Conservation (phyloP, 2,113 vertebrate species). For the Promerops cafer region DNA sequence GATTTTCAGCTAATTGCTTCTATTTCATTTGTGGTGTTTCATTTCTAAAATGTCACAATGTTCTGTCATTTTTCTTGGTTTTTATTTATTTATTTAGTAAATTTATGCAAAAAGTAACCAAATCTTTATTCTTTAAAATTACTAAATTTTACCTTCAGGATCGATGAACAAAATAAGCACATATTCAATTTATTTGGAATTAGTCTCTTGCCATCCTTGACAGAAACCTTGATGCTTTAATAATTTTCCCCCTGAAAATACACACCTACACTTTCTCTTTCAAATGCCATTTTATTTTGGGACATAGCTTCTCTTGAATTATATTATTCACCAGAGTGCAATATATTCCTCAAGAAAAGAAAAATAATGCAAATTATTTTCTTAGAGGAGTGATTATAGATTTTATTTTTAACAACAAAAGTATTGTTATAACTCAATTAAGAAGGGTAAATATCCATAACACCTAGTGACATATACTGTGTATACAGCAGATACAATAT, state of each 20-base stretch:
- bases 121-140: not conserved
- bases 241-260: not conserved
- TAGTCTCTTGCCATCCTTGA: not conserved
- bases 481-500: not conserved
- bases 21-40: not conserved
- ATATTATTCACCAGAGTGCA: not conserved
- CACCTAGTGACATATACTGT: rapidly evolving
- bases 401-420: not conserved
- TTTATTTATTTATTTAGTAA: not conserved
- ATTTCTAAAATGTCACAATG: not conserved
- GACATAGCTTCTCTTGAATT: not conserved
- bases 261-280: not conserved
- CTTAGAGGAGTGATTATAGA: not conserved
- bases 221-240: not conserved
- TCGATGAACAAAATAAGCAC: rapidly evolving
- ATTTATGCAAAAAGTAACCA: not conserved
- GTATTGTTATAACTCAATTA: not conserved
- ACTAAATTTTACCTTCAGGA: not conserved
- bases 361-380: not conserved
- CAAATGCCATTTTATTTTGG: not conserved
- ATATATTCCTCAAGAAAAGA: not conserved
- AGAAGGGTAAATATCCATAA: not conserved
- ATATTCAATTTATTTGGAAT: not conserved
- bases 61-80: not conserved
- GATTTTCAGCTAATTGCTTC: slow-evolving; percentile 6